Base-by-base conservation (phyloP, 2,797 vertebrate species). In the Phalloptychus januarius region DNA sequence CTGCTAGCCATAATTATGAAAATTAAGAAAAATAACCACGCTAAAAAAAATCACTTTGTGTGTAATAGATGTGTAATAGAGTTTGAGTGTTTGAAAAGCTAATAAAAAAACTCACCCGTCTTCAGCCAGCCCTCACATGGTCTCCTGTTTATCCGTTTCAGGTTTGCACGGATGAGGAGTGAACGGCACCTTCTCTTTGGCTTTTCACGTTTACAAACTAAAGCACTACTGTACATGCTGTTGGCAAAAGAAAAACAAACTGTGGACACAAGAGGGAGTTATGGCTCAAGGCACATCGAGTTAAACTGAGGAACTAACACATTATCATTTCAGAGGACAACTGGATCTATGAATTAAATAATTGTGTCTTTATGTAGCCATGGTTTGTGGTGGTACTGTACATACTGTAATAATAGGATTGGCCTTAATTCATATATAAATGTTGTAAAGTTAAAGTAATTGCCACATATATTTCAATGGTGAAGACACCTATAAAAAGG, bases 151-250 rank as follows among this genome's bases (percentile, higher is more conserved):
- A 4, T 87, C 76, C 88, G 63, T 83, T 85, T 4, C 93, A 99
- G 98, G 98, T 99, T 86, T 99, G 98, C 96, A 99, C 98, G 81
- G 98, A 99, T 70, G 98, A 99, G 95, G 98, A 99, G 94, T 99
- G 96, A 99, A 86, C 72, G 67, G 82, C 75, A 88, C 67, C 70
- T 79, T 74, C 78, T 84, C 82, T 78, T 92, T 87, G 85, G 89
- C 91, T 93, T 88, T 75, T 90, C 75, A 91, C 72, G 93, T 95
- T 95, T 93, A 95, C 94, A 95, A 82, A 92, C 88, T 83, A 90
- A 94, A 95, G 96, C 97, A 97, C 97, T 98, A 96, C 97, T 98
- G 97, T 97, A 96, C 96, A 96, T 94, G 94, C 95, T 95, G 96
- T 95, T 94, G 95, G 95, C 94, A 95, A 94, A 94, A 84, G 67